Conservation (phyloP, 2,888 invertebrate species). For the Thereva nobilitata region DNA sequence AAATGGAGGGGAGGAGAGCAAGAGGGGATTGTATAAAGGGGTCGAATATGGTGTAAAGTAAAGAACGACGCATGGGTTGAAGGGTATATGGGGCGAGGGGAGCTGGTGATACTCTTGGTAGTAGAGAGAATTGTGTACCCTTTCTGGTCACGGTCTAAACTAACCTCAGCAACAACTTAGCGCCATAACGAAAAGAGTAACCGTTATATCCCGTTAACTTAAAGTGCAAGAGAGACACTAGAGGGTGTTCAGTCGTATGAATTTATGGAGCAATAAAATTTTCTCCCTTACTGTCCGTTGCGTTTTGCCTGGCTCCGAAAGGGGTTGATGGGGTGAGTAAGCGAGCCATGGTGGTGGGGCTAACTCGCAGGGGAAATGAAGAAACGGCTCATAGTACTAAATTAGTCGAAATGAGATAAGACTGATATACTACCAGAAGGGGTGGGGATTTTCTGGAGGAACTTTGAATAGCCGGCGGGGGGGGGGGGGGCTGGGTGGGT, state of each 20-base stretch:
- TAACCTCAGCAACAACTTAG: conserved; percentile 35
- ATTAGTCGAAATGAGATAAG: conserved; percentile 37
- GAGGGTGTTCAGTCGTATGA: conserved; percentile 32
- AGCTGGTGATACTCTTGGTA: too few species aligned
- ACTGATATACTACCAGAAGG: neutral
- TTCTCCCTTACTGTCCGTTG: conserved; percentile 2
- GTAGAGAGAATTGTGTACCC: conserved; percentile 27
- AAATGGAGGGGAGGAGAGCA: too few species aligned
- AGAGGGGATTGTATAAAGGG: too few species aligned
- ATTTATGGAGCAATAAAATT: conserved; percentile 37
- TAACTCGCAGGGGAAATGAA: conserved; percentile 13
- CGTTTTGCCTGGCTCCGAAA: neutral
- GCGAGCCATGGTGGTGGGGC: too few species aligned
- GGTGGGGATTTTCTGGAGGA: neutral
- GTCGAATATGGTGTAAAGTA: too few species aligned
- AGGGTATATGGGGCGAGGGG: too few species aligned
- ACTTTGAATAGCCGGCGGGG: neutral
- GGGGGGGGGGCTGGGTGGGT: neutral
- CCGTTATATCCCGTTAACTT: conserved; percentile 13
- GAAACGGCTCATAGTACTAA: conserved; percentile 29
- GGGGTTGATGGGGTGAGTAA: neutral
- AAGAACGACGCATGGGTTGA: too few species aligned
- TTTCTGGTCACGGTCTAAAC: conserved; percentile 31
- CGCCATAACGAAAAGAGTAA: conserved; percentile 33
- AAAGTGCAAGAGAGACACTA: conserved; percentile 33